Percentiles rank a stretch among this genome's conserved stretches.
phyloP scores from a whole-genome alignment of 2,113 vertebrate species.

The Condylura cristata region DNA sequence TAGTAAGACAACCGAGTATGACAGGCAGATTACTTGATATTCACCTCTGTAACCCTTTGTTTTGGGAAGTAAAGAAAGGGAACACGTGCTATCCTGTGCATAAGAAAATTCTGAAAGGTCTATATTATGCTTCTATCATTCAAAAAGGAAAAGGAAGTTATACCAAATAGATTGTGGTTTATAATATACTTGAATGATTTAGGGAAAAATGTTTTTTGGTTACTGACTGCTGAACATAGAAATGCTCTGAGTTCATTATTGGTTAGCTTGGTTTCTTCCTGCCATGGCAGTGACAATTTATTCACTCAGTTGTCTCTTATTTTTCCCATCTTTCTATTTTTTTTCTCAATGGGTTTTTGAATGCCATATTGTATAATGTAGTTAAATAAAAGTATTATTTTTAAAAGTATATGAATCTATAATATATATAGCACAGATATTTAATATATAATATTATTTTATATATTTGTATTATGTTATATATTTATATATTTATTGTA shows the following conservation, averaged over 20 bases:
- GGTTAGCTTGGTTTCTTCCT: neutral
- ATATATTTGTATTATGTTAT: no score
- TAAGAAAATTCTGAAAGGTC: neutral
- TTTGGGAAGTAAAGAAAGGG: neutral
- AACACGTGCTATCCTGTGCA: fast-evolving
- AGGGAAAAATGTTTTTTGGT: neutral
- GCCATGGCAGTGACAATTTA: neutral
- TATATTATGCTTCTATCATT: neutral
- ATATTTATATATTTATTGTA: no score
- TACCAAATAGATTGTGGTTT: neutral
- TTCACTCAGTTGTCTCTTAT: neutral
- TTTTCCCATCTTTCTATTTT: neutral
- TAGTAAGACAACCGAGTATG: neutral
- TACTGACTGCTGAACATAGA: neutral
- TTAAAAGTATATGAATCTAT: neutral
- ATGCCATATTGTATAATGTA: neutral
- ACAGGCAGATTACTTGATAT: neutral
- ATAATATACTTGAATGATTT: neutral
- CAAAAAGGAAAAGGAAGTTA: neutral
- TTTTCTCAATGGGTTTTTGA: neutral
- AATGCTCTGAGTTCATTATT: neutral
- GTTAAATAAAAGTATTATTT: neutral
- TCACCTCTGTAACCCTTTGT: neutral
- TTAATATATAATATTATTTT: neutral
- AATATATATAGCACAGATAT: neutral